phyloP scores from a whole-genome alignment of 2,113 vertebrate genomes.

The Dinomys branickii region DNA sequence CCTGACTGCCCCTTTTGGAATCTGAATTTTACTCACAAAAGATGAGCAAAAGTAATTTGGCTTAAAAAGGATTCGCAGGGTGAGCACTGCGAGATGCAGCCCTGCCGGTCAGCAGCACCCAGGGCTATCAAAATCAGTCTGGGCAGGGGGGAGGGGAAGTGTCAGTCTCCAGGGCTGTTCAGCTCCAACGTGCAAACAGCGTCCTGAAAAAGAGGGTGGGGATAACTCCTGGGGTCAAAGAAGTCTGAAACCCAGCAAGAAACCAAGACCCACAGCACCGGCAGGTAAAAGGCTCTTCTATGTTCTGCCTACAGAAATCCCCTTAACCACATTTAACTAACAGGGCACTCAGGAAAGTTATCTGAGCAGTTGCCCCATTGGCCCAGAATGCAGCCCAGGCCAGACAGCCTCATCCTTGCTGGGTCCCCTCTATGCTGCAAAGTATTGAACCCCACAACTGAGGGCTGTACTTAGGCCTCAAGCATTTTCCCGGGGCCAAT shows the following conservation, averaged over 20 bases:
- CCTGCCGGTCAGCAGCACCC: neutral
- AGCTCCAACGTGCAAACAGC: neutral
- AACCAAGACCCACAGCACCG: neutral
- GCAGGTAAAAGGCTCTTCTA: neutral
- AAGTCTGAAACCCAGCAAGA: neutral
- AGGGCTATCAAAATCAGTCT: neutral
- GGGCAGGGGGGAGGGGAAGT: neutral
- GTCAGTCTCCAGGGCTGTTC: neutral
- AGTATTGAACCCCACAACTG: accelerated
- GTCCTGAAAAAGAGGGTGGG: neutral
- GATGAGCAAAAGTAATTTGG: neutral
- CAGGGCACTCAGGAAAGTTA: neutral
- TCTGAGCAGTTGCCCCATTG: neutral
- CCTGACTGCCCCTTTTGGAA: neutral
- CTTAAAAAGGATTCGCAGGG: neutral
- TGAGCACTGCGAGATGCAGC: accelerated
- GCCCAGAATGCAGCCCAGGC: accelerated
- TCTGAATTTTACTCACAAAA: neutral
- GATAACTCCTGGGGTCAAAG: neutral
- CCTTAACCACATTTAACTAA: neutral
- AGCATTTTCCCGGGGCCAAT: neutral
- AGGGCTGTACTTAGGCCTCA: neutral
- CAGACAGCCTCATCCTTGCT: neutral
- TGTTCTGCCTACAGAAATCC: neutral
- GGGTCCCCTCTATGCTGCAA: neutral